These are phyloP conservation scores for Phengaris alcon DNA, from an alignment of 2,888 invertebrate species.

Conservation along the genomic window DNA sequence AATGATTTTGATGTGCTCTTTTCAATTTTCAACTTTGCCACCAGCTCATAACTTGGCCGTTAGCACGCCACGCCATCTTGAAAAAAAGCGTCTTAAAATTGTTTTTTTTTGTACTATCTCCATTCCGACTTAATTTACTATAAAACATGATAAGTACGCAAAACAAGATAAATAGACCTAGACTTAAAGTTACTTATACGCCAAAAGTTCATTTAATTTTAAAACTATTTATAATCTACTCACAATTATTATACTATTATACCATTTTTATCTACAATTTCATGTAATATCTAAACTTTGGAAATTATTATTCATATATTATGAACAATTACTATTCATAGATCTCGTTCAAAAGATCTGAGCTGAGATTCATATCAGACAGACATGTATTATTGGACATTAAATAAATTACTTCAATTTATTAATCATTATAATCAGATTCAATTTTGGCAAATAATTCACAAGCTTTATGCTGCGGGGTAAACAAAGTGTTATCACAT, in stretches of 20 bases:
- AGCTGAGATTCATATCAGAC: constrained; percentile 5
- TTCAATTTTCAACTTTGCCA: no score
- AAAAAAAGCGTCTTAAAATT: no score
- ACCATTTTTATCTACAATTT: neutral
- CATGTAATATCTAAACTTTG: neutral
- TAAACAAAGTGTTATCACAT: neutral
- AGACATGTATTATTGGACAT: neutral
- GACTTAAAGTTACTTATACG: neutral
- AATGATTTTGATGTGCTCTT: no score
- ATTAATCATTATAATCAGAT: constrained; percentile 9
- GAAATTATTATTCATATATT: no score
- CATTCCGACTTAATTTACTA: neutral
- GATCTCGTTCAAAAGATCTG: neutral
- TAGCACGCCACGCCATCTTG: no score
- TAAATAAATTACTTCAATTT: constrained; percentile 9
- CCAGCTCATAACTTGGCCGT: no score
- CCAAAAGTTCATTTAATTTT: neutral
- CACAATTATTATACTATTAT: neutral
- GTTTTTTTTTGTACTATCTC: no score
- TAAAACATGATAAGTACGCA: neutral
- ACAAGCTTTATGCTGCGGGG: neutral
- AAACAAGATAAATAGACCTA: no score
- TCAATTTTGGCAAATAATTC: neutral
- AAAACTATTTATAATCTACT: no score
- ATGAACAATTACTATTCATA: no score